These are phyloP conservation scores for Cephalopholis sonnerati DNA, from an alignment of 2,113 vertebrate species.

Conservation along the genomic window DNA sequence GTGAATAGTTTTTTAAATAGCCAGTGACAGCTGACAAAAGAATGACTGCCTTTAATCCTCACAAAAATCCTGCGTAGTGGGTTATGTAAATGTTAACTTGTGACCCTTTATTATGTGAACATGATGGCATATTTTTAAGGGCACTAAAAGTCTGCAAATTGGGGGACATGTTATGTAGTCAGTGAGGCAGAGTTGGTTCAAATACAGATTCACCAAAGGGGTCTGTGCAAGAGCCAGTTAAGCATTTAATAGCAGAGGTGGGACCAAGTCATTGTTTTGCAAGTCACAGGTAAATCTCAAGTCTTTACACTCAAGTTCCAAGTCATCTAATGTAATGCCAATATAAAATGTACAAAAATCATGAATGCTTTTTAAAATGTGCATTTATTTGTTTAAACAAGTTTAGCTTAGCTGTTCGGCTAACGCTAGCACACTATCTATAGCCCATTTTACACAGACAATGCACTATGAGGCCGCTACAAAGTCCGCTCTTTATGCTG, in stretches of 20 bases:
- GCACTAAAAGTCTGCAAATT: constrained; percentile 29
- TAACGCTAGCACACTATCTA: too few relatives aligned
- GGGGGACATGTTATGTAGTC: constrained; percentile 18
- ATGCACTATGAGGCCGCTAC: too few relatives aligned
- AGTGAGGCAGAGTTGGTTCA: background rate
- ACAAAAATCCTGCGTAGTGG: constrained; percentile 24
- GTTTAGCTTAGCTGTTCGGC: too few relatives aligned
- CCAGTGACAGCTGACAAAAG: constrained; percentile 56
- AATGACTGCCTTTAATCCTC: constrained; percentile 51
- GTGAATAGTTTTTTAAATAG: constrained; percentile 37
- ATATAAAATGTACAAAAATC: too few relatives aligned
- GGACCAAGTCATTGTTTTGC: too few relatives aligned
- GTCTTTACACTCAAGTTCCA: too few relatives aligned
- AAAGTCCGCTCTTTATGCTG: too few relatives aligned
- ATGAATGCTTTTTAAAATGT: too few relatives aligned
- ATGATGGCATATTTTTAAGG: constrained; percentile 42
- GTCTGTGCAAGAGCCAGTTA: background rate
- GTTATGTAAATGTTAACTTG: constrained; percentile 50
- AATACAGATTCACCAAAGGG: background rate
- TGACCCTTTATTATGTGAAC: constrained; percentile 57
- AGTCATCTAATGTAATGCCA: too few relatives aligned
- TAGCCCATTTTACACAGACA: too few relatives aligned
- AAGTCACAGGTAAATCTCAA: too few relatives aligned
- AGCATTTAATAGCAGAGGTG: background rate
- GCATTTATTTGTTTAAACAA: too few relatives aligned